Evolutionary conservation across 2,113 vertebrate species (phyloP).

Genomic region (Engraulis encrasicolus): DNA sequence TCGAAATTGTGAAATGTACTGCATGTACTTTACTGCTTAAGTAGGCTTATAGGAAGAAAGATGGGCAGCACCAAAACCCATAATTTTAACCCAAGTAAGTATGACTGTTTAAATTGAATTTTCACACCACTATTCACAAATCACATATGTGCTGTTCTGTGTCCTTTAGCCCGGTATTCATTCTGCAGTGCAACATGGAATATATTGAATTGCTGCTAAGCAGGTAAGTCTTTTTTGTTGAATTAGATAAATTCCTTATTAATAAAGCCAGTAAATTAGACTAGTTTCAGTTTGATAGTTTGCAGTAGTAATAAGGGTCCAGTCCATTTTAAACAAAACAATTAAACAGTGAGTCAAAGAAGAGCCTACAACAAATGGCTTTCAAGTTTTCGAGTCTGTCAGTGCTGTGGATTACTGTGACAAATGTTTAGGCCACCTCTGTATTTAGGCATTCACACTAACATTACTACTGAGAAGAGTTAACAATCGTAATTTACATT

Average conservation of each 20-base stretch:
- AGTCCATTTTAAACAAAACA: too few species aligned
- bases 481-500: neutral
- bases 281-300: neutral
- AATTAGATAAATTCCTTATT: neutral
- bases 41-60: too few species aligned
- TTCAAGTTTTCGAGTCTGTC: neutral
- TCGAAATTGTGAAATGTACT: too few species aligned
- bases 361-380: neutral
- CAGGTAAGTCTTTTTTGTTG: conserved; percentile 59
- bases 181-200: conserved; percentile 88
- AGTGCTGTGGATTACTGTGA: neutral
- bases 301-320: too few species aligned
- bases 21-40: too few species aligned
- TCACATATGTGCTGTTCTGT: neutral
- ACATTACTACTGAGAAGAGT: neutral
- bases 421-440: neutral
- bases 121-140: neutral
- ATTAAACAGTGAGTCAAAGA: neutral
- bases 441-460: neutral
- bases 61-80: too few species aligned
- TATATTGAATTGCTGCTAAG: conserved; percentile 84
- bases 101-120: neutral
- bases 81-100: neutral
- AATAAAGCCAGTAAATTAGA: too few species aligned
- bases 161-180: conserved; percentile 82